Evolutionary conservation across 1,140 invertebrate genomes (phyloP).

Genomic region (Sarcophaga peregrina): DNA sequence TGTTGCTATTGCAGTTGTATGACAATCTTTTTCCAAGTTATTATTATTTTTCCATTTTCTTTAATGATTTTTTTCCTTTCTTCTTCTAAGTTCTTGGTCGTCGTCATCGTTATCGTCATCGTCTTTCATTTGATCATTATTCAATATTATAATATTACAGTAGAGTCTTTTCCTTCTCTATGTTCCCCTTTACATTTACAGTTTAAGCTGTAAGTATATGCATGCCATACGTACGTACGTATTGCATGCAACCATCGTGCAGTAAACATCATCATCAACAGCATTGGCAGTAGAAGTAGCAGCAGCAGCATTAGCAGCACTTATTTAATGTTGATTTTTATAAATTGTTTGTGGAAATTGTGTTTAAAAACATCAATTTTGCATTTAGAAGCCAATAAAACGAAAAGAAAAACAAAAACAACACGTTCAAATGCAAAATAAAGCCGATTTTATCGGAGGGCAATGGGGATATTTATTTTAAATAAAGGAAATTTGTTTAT

Average conservation of each 20-base stretch:
- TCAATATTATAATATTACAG: slow-evolving; percentile 31
- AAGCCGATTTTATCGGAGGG: no score
- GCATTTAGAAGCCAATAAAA: slow-evolving; percentile 7
- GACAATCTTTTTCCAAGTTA: slow-evolving; percentile 12
- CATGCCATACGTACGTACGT: no score
- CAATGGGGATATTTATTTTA: not conserved
- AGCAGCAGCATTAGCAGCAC: not conserved
- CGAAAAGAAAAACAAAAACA: not conserved
- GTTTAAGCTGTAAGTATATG: not conserved
- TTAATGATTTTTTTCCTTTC: not conserved
- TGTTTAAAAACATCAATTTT: slow-evolving; percentile 20
- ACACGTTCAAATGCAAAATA: not conserved
- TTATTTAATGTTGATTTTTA: slow-evolving; percentile 30
- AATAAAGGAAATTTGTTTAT: not conserved
- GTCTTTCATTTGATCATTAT: slow-evolving; percentile 25
- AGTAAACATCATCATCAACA: not conserved
- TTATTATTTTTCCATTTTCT: not conserved
- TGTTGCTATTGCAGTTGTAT: not conserved
- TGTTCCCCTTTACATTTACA: not conserved
- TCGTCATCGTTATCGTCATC: not conserved
- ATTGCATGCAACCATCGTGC: not conserved
- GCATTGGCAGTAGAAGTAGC: not conserved
- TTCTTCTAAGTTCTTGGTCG: not conserved
- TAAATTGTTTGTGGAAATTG: slow-evolving; percentile 37
- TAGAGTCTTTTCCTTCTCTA: not conserved